Percentiles rank a stretch among this genome's conserved stretches.
These are phyloP conservation scores for Anolis apletophallus DNA, from an alignment of 2,797 vertebrate genomes.

Conservation along the genomic window DNA sequence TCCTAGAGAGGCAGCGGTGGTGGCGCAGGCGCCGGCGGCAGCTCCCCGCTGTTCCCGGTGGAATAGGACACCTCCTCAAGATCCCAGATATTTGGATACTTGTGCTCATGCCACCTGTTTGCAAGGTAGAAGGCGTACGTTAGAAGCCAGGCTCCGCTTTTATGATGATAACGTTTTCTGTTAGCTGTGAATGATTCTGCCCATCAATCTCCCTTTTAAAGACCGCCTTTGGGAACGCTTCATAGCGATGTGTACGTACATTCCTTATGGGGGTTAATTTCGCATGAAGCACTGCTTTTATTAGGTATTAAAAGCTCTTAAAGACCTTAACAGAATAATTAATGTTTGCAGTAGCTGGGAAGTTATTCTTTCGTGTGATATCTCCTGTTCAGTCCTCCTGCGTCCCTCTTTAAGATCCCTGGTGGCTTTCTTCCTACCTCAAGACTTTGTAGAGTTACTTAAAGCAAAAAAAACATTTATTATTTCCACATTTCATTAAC, in stretches of 20 bases:
- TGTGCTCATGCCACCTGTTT: slow-evolving; percentile 30
- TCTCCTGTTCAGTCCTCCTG: slow-evolving; percentile 44
- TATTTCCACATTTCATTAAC: background rate
- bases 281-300: slow-evolving; percentile 66
- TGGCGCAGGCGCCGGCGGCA: too few relatives aligned
- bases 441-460: background rate
- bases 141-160: slow-evolving; percentile 7
- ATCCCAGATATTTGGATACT: slow-evolving; percentile 30
- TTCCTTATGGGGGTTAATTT: slow-evolving; percentile 56
- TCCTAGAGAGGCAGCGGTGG: too few relatives aligned
- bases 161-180: background rate
- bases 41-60: too few relatives aligned
- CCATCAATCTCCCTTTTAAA: slow-evolving; percentile 25
- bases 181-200: slow-evolving; percentile 3
- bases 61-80: too few relatives aligned
- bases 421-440: slow-evolving; percentile 17
- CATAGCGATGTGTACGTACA: slow-evolving; percentile 35
- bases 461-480: too few relatives aligned
- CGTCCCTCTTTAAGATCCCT: slow-evolving; percentile 35
- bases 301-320: slow-evolving; percentile 63
- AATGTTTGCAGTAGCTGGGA: slow-evolving; percentile 53
- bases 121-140: background rate
- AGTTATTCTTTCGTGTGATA: slow-evolving; percentile 41
- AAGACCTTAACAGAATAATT: slow-evolving; percentile 66
- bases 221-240: slow-evolving; percentile 25